phyloP scores from a whole-genome alignment of 2,888 invertebrate genomes.

The Pseudolycoriella hygida region DNA sequence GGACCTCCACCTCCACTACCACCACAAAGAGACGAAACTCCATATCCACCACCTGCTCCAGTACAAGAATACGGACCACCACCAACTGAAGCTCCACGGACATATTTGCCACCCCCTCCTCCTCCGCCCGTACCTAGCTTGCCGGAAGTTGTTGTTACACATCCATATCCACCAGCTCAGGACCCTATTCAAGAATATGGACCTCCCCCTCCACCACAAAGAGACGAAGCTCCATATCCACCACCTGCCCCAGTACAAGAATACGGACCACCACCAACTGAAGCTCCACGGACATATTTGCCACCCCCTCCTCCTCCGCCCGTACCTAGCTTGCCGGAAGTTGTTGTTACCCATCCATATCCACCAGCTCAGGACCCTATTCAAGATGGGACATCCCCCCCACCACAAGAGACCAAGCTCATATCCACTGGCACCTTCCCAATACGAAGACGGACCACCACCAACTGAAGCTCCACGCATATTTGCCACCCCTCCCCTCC shows the following conservation, averaged over 20 bases:
- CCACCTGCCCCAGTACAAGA: not conserved
- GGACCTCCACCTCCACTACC: not conserved
- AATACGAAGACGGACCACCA: slow-evolving; percentile 11
- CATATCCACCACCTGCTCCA: slow-evolving; percentile 1
- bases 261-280: not conserved
- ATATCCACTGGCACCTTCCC: slow-evolving; percentile 10
- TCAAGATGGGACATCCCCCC: slow-evolving; percentile 9
- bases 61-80: slow-evolving; percentile 2
- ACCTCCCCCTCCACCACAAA: slow-evolving; percentile 6
- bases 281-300: not conserved
- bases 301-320: not conserved
- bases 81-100: not conserved
- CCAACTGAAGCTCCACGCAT: not conserved
- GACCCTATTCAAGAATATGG: slow-evolving; percentile 6
- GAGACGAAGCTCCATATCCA: slow-evolving; percentile 2
- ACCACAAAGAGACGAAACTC: not conserved
- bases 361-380: slow-evolving; percentile 21
- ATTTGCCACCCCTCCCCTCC: not conserved
- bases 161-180: slow-evolving; percentile 8
- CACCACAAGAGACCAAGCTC: slow-evolving; percentile 8
- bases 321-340: not conserved
- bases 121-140: not conserved
- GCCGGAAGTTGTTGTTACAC: not conserved
- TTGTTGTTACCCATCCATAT: slow-evolving; percentile 1
- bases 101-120: not conserved